Evolutionary conservation across 1,140 invertebrate species (phyloP), one percentile per base, ranked within the genome.

Genomic region (Pseudomyrmex pallidus): DNA sequence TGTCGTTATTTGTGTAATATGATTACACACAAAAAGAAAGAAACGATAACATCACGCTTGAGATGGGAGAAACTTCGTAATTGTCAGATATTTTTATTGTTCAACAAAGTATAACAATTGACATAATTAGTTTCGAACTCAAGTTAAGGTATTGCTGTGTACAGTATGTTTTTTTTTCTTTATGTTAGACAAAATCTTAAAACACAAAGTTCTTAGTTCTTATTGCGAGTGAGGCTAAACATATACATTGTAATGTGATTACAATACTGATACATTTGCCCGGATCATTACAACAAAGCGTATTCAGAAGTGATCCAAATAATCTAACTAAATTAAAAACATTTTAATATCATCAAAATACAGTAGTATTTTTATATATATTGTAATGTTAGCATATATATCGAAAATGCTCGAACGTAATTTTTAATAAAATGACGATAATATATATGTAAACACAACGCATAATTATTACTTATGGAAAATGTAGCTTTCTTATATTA

Each of bases 51-150:
- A 10, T 22, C 48, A 2, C 62, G 10, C 5, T 52, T 62, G n/a
- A 35, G 35, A 2, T 74, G 1, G 17, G 1, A 63, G 20, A 74
- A 68, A 17, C 59, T 78, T 72, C 78, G 84, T 66, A 63, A 90
- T 90, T 90, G 90, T 90, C 91, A 91, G 90, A 91, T 87, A 91
- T 92, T 92, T 35, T 91, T 92, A 92, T 92, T 92, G 84, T 74
- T 92, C 87, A 92, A 92, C 90, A 92, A 92, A 92, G 91, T 87
- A 83, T 91, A 91, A 92, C 91, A 91, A 91, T 89, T 83, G 73
- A 90, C 86, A 85, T 74, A 73, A 83, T 35, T 89, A 85, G 46
- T 66, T 73, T 85, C 78, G 62, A 80, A 87, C 35, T 82, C 78
- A 83, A 78, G 62, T 80, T 82, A 88, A 87, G 63, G 22, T 74